Evolutionary conservation across 2,888 invertebrate genomes (phyloP).

Genomic region (Hyalella azteca): DNA sequence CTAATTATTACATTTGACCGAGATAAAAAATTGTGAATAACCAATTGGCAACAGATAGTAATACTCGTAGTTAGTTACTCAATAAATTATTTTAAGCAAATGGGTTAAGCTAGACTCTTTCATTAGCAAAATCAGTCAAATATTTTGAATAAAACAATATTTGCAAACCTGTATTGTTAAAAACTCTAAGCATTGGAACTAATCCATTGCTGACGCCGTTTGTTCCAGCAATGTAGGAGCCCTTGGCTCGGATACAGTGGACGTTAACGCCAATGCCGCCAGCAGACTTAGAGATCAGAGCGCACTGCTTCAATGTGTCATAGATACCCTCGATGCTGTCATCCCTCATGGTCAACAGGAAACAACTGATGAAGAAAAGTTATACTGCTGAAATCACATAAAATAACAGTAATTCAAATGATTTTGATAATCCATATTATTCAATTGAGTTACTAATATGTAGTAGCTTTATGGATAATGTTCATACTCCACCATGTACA

Average conservation of each 20-base stretch:
- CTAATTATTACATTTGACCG: no score
- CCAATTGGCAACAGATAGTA: no score
- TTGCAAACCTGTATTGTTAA: constrained; percentile 76
- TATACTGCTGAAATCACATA: no score
- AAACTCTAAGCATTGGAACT: constrained; percentile 93
- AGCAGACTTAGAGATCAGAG: constrained; percentile 93
- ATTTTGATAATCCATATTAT: no score
- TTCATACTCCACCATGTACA: not conserved
- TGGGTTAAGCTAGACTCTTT: no score
- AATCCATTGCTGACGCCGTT: constrained; percentile 94
- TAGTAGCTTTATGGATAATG: not conserved
- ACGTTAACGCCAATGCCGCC: constrained; percentile 97
- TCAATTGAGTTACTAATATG: no score
- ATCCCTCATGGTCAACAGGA: constrained; percentile 72
- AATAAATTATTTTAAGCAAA: no score
- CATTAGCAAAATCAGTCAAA: no score
- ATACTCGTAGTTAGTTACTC: no score
- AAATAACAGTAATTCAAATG: no score
- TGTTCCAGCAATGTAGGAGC: constrained; percentile 90
- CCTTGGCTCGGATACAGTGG: constrained; percentile 91
- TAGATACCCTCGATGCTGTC: constrained; percentile 97
- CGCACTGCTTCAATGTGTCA: constrained; percentile 88
- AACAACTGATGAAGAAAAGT: constrained; percentile 66
- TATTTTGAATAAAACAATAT: not conserved
- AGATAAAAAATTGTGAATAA: no score